These are phyloP conservation scores for Limanda limanda DNA, from an alignment of 2,113 vertebrate genomes.

Conservation along the genomic window DNA sequence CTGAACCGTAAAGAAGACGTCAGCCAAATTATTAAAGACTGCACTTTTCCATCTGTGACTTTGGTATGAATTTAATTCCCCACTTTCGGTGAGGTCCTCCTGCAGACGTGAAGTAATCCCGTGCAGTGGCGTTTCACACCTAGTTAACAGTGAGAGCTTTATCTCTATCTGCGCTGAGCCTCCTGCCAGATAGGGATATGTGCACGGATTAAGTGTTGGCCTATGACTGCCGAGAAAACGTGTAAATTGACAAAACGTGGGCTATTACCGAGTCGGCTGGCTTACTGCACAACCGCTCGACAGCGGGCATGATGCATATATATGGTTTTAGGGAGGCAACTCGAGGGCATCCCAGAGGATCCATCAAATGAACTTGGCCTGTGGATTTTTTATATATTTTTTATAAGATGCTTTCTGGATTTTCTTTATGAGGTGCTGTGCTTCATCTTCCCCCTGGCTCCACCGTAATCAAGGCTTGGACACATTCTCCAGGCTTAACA, in stretches of 20 bases:
- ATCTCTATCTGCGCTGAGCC: slow-evolving; percentile 39
- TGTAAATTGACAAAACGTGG: slow-evolving; percentile 58
- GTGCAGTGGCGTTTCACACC: slow-evolving; percentile 49
- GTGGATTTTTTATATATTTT: slow-evolving; percentile 30
- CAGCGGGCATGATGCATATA: slow-evolving; percentile 25
- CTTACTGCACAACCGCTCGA: slow-evolving; percentile 21
- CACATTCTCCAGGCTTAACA: slow-evolving; percentile 48
- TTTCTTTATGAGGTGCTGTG: slow-evolving; percentile 11
- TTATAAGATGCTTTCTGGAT: background rate
- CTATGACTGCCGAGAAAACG: slow-evolving; percentile 57
- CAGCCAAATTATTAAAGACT: slow-evolving; percentile 24
- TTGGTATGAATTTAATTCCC: too few relatives aligned
- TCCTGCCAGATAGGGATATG: slow-evolving; percentile 54
- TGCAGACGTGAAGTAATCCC: slow-evolving; percentile 37
- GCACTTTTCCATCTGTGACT: slow-evolving; percentile 21
- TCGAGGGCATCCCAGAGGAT: slow-evolving; percentile 48
- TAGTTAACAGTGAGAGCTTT: slow-evolving; percentile 56
- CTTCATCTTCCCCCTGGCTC: slow-evolving; percentile 35
- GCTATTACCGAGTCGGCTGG: slow-evolving; percentile 33
- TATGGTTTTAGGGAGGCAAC: slow-evolving; percentile 49
- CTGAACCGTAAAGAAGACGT: slow-evolving; percentile 9
- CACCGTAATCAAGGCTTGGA: slow-evolving; percentile 40
- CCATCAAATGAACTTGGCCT: slow-evolving; percentile 58
- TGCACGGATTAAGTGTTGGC: slow-evolving; percentile 48
- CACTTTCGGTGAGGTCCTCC: slow-evolving; percentile 21